Conservation (phyloP, 2,113 vertebrate species). For the Aramus guarauna region DNA sequence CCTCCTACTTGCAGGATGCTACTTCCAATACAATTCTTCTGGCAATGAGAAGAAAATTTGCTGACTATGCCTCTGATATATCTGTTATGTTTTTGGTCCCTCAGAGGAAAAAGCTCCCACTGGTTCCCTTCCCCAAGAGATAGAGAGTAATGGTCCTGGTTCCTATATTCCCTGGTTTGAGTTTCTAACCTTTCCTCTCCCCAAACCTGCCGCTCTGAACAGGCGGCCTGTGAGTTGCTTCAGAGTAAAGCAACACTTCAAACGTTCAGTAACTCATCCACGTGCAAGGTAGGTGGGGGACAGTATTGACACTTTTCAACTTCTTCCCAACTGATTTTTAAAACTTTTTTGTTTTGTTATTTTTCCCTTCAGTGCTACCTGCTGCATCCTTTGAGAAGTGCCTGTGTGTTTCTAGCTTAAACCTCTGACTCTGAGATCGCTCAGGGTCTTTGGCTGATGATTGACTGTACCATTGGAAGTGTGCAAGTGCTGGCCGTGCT, state of each 20-base stretch:
- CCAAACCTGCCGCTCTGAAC: background rate
- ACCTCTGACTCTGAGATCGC: background rate
- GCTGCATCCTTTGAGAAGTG: background rate
- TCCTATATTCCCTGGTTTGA: background rate
- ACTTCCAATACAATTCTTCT: background rate
- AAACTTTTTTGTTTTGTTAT: background rate
- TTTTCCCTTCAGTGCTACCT: background rate
- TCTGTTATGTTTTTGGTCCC: background rate
- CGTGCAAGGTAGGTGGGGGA: rapidly evolving
- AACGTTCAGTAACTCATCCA: background rate
- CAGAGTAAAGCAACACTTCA: background rate
- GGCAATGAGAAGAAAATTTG: background rate
- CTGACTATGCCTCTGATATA: background rate
- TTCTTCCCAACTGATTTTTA: background rate
- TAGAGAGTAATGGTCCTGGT: background rate
- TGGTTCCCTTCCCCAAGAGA: background rate
- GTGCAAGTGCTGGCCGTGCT: background rate
- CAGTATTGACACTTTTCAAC: background rate
- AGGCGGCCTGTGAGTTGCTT: background rate
- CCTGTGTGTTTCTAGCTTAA: background rate
- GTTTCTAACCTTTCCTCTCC: background rate
- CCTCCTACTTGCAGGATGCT: background rate
- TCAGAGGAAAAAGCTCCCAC: background rate
- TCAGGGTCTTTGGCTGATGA: background rate
- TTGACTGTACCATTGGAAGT: background rate